phyloP scores from a whole-genome alignment of 35 echinoderm and acorn worm genomes.

The Heliocidaris erythrogramma region DNA sequence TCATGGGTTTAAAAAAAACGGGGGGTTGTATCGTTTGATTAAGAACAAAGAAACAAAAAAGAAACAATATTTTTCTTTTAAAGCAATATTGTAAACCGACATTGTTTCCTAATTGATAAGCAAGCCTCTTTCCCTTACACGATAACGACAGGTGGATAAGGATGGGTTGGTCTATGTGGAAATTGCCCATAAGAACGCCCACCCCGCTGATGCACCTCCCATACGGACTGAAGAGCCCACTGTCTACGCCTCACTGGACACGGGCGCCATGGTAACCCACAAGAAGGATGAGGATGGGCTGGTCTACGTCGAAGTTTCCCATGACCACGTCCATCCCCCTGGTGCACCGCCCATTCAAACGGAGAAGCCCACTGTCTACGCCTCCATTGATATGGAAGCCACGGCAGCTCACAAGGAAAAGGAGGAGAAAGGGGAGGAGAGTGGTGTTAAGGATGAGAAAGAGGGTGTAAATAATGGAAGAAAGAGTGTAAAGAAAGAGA shows the following conservation, averaged over 20 bases:
- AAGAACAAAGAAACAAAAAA: too few species aligned
- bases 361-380: neutral
- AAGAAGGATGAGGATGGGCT: constrained; percentile 16
- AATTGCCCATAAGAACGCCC: neutral
- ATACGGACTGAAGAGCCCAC: neutral
- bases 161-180: neutral
- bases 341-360: neutral
- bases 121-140: neutral
- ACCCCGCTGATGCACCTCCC: neutral
- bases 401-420: neutral
- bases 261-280: neutral
- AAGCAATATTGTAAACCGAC: too few species aligned
- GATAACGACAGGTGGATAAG: neutral
- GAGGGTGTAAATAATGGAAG: neutral
- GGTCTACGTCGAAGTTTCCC: constrained; percentile 18
- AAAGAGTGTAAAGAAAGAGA: neutral
- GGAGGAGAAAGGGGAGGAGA: neutral
- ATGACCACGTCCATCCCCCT: neutral
- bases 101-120: too few species aligned
- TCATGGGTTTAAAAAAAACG: too few species aligned
- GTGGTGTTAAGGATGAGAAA: neutral
- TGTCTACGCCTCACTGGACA: neutral
- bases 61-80: too few species aligned
- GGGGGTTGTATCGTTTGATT: too few species aligned
- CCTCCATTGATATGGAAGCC: neutral